These are phyloP conservation scores for Perithous albicinctus DNA, from an alignment of 2,888 invertebrate genomes.

Conservation along the genomic window DNA sequence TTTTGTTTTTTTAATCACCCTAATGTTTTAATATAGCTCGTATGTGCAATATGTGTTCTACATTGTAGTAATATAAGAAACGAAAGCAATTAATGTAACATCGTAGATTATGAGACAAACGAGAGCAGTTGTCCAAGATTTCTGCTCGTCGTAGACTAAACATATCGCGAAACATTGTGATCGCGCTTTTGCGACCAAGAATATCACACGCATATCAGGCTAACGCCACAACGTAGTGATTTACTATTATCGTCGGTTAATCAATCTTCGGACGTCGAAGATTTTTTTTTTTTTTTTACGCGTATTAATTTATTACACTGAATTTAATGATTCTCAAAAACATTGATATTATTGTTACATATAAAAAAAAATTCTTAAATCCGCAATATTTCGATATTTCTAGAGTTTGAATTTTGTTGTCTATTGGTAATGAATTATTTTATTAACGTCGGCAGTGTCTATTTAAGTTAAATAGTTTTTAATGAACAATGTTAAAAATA, in stretches of 20 bases:
- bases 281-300: not conserved
- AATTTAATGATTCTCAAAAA: not conserved
- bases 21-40: constrained; percentile 29
- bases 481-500: not conserved
- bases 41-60: constrained; percentile 46
- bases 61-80: constrained; percentile 4
- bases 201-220: constrained; percentile 82
- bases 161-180: constrained; percentile 71
- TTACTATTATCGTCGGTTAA: constrained; percentile 11
- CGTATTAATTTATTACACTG: not conserved
- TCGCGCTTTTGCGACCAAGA: constrained; percentile 80
- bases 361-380: too few relatives aligned
- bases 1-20: too few relatives aligned
- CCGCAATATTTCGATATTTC: too few relatives aligned
- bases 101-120: constrained; percentile 14
- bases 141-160: constrained; percentile 10
- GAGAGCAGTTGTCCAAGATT: not conserved
- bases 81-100: constrained; percentile 29
- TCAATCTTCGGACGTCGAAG: constrained; percentile 22
- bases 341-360: not conserved
- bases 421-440: not conserved
- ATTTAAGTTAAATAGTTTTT: not conserved
- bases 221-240: constrained; percentile 65
- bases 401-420: not conserved
- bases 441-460: not conserved